Evolutionary conservation across 1,140 invertebrate genomes (phyloP).

Genomic region (Vollenhovia emeryi): DNA sequence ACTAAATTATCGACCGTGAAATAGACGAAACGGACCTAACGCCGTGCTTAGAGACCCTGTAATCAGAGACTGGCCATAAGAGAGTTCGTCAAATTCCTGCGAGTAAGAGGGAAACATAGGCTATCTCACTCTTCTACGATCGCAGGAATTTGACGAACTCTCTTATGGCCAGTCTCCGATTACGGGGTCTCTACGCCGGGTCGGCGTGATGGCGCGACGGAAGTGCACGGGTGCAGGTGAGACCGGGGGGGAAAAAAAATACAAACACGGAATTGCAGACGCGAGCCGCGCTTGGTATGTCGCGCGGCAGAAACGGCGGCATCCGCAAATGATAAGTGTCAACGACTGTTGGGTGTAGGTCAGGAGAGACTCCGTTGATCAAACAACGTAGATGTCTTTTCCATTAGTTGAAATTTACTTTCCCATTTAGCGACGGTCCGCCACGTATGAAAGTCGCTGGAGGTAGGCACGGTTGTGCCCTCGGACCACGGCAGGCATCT

Average conservation of each 20-base stretch:
- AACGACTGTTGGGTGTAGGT: constrained; percentile 82
- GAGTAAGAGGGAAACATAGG: no score
- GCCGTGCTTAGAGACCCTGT: no score
- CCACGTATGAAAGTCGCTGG: constrained; percentile 81
- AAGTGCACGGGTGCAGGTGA: constrained; percentile 27
- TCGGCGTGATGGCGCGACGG: neutral
- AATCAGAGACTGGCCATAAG: no score
- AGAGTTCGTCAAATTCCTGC: no score
- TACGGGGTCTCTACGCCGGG: no score
- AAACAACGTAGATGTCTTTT: constrained; percentile 83
- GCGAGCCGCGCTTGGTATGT: constrained; percentile 60
- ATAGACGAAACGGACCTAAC: no score
- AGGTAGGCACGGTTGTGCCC: constrained; percentile 63
- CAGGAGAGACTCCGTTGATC: constrained; percentile 81
- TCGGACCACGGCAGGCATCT: constrained; percentile 57
- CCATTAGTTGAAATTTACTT: constrained; percentile 83
- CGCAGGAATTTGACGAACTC: no score
- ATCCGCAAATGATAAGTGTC: constrained; percentile 79
- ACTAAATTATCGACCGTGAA: neutral
- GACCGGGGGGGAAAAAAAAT: constrained; percentile 63
- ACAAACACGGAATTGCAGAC: constrained; percentile 55
- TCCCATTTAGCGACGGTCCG: constrained; percentile 81
- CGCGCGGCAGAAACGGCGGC: constrained; percentile 53
- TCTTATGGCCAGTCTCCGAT: no score
- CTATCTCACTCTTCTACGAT: no score